A percentile compares a stretch with the other conserved stretches of the same genome.
Conservation (phyloP, 92 coral and sea anemone genomes). For the Nematostella vectensis region DNA sequence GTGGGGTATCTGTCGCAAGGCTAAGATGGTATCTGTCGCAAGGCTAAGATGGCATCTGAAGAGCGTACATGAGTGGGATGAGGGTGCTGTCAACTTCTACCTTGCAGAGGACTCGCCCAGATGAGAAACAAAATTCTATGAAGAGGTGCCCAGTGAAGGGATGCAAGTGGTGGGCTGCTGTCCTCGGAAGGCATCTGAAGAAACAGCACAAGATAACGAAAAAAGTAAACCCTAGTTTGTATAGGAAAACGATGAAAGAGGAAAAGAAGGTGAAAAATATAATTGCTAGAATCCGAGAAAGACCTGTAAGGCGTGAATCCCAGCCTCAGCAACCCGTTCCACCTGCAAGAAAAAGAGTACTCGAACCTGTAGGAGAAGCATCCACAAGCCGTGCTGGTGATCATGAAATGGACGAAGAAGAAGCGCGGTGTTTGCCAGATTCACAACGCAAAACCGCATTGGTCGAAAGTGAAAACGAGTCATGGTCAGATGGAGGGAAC, state of each 20-base stretch:
- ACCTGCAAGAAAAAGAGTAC: no score
- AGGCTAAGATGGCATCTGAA: not conserved
- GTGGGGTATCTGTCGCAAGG: no score
- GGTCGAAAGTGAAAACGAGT: not conserved
- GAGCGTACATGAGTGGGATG: not conserved
- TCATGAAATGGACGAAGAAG: not conserved
- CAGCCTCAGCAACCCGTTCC: not conserved
- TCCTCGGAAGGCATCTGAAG: not conserved
- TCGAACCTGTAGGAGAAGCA: not conserved
- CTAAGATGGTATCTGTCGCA: no score
- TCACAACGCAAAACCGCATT: not conserved
- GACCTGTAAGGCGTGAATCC: not conserved
- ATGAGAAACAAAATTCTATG: not conserved
- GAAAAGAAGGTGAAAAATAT: not conserved
- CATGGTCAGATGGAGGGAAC: conserved; percentile 12
- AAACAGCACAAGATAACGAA: not conserved
- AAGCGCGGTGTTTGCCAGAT: conserved; percentile 8
- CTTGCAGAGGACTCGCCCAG: not conserved
- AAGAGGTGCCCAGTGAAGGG: conserved; percentile 5
- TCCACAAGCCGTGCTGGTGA: not conserved
- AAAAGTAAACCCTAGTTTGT: not conserved
- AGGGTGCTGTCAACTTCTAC: not conserved
- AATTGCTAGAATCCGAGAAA: not conserved
- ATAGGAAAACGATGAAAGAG: not conserved
- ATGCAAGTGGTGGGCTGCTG: conserved; percentile 7